These are phyloP conservation scores for Physella acuta DNA, from an alignment of 1,140 invertebrate species.

Conservation along the genomic window DNA sequence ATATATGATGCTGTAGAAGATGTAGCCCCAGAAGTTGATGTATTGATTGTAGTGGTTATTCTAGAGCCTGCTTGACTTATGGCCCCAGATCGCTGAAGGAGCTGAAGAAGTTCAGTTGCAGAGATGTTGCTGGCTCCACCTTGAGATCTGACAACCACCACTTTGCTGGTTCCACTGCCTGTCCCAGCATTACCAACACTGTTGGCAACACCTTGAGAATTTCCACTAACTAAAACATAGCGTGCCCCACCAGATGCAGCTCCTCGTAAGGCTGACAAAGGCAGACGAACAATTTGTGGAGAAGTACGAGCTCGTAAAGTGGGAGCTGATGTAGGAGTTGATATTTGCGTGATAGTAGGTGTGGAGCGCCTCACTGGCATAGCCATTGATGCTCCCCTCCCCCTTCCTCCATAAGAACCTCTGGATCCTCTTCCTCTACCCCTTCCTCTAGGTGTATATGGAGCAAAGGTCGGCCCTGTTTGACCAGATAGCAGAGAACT, in stretches of 20 bases:
- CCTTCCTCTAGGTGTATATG: slow-evolving; percentile 15
- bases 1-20: not conserved
- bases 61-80: slow-evolving; percentile 7
- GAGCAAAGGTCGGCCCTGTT: not conserved
- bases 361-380: not conserved
- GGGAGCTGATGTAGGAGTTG: not conserved
- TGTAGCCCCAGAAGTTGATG: slow-evolving; percentile 1
- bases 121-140: slow-evolving; percentile 14
- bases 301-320: not conserved
- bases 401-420: not conserved
- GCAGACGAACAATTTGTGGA: slow-evolving; percentile 22
- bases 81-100: slow-evolving; percentile 21
- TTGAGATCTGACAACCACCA: slow-evolving; percentile 17
- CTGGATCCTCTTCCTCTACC: slow-evolving; percentile 16
- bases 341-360: not conserved
- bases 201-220: not conserved
- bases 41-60: slow-evolving; percentile 14
- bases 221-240: slow-evolving; percentile 5
- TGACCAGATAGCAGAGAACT: not conserved
- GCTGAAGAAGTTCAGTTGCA: slow-evolving; percentile 12
- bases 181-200: not conserved
- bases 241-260: not conserved
- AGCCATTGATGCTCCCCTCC: not conserved
- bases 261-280: slow-evolving; percentile 8
- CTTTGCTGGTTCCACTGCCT: not conserved